Base-by-base conservation (phyloP, 2,797 vertebrate species). In the Passerculus sandwichensis region DNA sequence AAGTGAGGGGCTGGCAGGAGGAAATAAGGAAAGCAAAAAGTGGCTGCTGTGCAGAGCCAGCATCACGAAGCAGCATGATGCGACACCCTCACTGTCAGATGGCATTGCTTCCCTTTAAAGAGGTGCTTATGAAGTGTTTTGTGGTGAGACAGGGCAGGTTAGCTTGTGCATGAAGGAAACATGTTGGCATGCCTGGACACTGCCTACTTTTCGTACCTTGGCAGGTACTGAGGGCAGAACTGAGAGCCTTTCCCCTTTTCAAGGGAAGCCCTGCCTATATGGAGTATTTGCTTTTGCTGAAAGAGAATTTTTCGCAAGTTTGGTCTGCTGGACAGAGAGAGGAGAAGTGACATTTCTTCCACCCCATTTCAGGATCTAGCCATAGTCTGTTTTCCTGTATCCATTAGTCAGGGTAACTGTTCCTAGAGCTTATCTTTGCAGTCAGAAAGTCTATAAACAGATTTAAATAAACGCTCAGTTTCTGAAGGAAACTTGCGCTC, bases 361-460 rank as follows among this genome's bases (percentile, higher is more conserved):
- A 6, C 42, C 10, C 15, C 67, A 30, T 57, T 45, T 67, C 57
- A 27, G 38, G 25, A 61, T 76, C 60, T 72, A 59, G 48, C 34
- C 21, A 11, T 27, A 61, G 44, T 71, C 73, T 94, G 56, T 80
- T 81, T 88, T 74, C 51, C 30, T 76, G 15, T 15, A 27, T 59
- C 86, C 76, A 84, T 94, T 93, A 88, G 88, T 74, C 77, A 80
- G n/a, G n/a, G 30, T 61, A 91, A 29, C 53, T 67, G 62, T 78
- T 91, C 71, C 92, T 91, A 73, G 15, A 79, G 76, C 76, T 96
- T 96, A 96, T 96, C 96, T 94, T 71, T 8, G 9, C n/a, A 84
- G 83, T 72, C 87, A 92, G 59, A 91, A 91, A 56, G 76, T 80
- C 91, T 95, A 93, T 96, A 96, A 95, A 96, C 85, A 93, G 85